Evolutionary conservation across 2,888 invertebrate genomes (phyloP), one percentile per base, ranked within the genome.

Genomic region (Eueremaeus valkanovi): DNA sequence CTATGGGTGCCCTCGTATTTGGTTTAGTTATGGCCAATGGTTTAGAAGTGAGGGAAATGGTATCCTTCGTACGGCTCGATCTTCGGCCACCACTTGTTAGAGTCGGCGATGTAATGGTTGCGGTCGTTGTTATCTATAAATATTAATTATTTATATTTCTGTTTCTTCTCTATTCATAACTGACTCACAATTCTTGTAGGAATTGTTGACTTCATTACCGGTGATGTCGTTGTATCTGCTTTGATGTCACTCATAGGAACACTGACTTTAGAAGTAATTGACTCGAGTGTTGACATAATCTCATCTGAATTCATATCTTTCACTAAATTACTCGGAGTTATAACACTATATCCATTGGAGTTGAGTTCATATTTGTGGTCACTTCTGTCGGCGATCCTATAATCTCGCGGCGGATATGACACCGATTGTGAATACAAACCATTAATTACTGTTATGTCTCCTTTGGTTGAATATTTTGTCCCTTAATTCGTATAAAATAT

Each of bases 361-460:
- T 18, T 33, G 13, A 18, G 61, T 33, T 61, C n/a, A 33, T 2
- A 31, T 16, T 33, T 61, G 29, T 27, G 27, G 21, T 55, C 21
- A 55, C 27, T 33, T 61, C 61, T 61, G 61, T 61, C 9, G 18
- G 24, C 2, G 1, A 31, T 40, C 40, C 40, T 16, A 24, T 68
- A 42, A 24, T 42, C 24, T 42, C 36, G 11, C 16, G 36, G 68
- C 11, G 68, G 68, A 40, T 68, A 68, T 40, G 68, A 40, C 9
- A 68, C 21, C 40, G 68, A 40, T 5, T 40, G 40, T n/a, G 40
- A 36, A 13, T 40, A 13, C n/a, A 24, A 27, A 24, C 68, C 68
- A 24, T 68, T 68, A 1, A 68, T 68, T 68, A 68, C 68, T 40
- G 68, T 68, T 36, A 68, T 68, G 24, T 68, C 68, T 24, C 68